Evolutionary conservation across 2,113 vertebrate species (phyloP).

Genomic region (Caretta caretta): DNA sequence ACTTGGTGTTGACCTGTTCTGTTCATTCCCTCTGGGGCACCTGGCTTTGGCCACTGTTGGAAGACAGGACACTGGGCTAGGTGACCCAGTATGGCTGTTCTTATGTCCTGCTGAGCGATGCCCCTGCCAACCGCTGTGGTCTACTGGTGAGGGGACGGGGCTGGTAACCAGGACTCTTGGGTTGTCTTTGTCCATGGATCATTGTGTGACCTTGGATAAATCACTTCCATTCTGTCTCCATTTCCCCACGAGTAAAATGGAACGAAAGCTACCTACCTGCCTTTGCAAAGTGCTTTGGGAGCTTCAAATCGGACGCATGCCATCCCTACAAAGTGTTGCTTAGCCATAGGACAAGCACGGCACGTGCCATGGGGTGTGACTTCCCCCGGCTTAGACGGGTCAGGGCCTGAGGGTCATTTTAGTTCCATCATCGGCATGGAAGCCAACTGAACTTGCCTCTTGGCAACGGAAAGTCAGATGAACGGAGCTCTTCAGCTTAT

Average conservation of each 20-base stretch:
- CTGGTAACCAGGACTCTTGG: neutral
- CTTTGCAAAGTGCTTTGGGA: neutral
- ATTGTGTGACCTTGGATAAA: neutral
- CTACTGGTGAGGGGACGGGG: accelerated
- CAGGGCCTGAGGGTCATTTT: neutral
- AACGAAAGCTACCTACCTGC: neutral
- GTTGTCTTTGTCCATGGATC: neutral
- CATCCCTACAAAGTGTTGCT: no score
- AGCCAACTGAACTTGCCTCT: neutral
- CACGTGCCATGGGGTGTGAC: no score
- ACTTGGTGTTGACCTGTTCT: no score
- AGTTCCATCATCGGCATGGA: neutral
- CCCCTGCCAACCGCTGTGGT: neutral
- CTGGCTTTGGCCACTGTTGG: no score
- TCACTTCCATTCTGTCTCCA: neutral
- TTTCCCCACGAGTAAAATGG: neutral
- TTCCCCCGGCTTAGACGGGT: no score
- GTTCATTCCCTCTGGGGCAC: no score
- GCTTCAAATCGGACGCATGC: neutral
- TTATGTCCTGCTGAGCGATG: accelerated
- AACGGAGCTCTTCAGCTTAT: neutral
- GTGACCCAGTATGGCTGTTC: neutral
- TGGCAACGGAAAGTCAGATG: neutral
- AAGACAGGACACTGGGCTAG: no score
- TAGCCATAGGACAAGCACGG: no score